Percentiles rank a stretch among this genome's conserved stretches.
Conservation (phyloP, 1,140 invertebrate species). For the Dreissena polymorpha region DNA sequence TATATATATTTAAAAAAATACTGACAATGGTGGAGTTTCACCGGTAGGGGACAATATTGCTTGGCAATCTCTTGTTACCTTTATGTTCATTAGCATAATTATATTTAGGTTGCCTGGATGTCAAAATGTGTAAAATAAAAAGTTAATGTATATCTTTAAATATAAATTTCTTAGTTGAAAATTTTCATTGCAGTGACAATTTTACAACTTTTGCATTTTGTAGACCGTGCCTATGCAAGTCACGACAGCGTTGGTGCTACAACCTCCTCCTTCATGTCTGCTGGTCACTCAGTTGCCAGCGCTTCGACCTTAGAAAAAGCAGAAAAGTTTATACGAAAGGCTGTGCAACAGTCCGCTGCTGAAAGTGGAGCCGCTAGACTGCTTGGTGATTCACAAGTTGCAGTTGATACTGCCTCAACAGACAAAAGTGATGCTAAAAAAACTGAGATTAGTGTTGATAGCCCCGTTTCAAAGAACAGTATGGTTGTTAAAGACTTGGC, state of each 20-base stretch:
- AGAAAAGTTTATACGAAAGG: conserved; percentile 39
- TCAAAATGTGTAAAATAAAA: too few relatives aligned
- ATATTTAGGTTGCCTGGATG: too few relatives aligned
- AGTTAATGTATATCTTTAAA: too few relatives aligned
- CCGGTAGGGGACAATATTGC: too few relatives aligned
- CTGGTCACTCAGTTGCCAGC: conserved; percentile 8
- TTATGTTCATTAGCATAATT: too few relatives aligned
- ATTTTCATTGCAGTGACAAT: too few relatives aligned
- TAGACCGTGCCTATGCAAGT: conserved; percentile 27
- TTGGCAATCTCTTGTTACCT: too few relatives aligned
- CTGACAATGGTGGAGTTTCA: too few relatives aligned
- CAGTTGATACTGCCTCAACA: background rate
- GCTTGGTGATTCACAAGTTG: background rate
- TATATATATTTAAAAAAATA: too few relatives aligned
- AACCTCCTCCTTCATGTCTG: conserved; percentile 35
- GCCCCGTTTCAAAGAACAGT: background rate
- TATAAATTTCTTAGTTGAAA: too few relatives aligned
- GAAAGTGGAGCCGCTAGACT: conserved; percentile 9
- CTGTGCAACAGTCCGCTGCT: conserved; percentile 44
- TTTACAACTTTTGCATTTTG: too few relatives aligned
- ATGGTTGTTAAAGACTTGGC: background rate
- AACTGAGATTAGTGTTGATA: background rate
- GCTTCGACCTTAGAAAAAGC: conserved; percentile 46
- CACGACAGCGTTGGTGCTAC: conserved; percentile 49
- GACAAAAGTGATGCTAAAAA: background rate